phyloP scores from a whole-genome alignment of 2,888 invertebrate species.

The Allygus modestus region DNA sequence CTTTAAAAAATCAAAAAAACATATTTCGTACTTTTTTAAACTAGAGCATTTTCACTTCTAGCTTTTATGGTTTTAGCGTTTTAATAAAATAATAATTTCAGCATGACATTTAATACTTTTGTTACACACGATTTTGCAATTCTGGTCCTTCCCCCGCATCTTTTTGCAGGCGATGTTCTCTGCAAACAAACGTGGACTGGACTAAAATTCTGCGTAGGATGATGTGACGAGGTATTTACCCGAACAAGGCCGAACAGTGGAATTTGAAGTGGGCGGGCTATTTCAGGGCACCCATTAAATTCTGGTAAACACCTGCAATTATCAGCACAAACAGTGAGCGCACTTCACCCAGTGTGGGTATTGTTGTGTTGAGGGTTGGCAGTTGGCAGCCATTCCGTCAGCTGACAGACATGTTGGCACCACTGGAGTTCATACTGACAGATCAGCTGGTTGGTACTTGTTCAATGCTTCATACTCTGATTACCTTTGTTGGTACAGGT shows the following conservation, averaged over 20 bases:
- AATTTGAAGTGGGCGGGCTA: constrained; percentile 37
- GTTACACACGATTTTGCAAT: too few species aligned
- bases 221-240: background rate
- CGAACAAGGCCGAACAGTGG: constrained; percentile 16
- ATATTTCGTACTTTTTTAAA: too few species aligned
- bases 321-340: constrained; percentile 1
- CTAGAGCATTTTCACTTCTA: too few species aligned
- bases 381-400: constrained; percentile 4
- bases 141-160: too few species aligned
- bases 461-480: background rate
- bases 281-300: constrained; percentile 29
- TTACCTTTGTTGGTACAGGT: too few species aligned
- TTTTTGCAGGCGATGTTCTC: too few species aligned
- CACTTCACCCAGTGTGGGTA: background rate
- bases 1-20: too few species aligned
- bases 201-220: too few species aligned
- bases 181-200: too few species aligned
- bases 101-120: too few species aligned
- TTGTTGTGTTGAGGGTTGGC: constrained; percentile 16
- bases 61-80: too few species aligned
- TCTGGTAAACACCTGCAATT: constrained; percentile 34
- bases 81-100: too few species aligned
- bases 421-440: background rate
- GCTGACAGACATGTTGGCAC: constrained; percentile 6
- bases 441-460: constrained; percentile 22